Evolutionary conservation across 2,113 vertebrate species (phyloP).

Genomic region (Dipodomys ordii): DNA sequence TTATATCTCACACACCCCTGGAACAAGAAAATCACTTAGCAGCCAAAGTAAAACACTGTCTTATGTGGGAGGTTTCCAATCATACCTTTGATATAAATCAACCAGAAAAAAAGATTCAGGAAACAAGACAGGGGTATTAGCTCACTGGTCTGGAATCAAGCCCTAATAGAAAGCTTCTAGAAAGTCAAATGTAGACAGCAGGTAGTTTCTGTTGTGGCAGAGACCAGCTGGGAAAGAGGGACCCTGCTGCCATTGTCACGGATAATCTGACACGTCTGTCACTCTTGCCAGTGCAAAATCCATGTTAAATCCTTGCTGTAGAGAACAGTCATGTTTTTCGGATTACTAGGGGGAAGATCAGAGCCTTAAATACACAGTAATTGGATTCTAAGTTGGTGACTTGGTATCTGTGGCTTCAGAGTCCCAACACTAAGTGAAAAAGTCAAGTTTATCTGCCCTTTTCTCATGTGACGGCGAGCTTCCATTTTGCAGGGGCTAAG

Average conservation of each 20-base stretch:
- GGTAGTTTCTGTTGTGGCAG: constrained; percentile 27
- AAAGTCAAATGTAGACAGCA: constrained; percentile 64
- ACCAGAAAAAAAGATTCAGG: constrained; percentile 52
- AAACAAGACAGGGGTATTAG: constrained; percentile 55
- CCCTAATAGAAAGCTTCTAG: constrained; percentile 48
- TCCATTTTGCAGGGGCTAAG: neutral
- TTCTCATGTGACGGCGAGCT: neutral
- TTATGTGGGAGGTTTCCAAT: constrained; percentile 28
- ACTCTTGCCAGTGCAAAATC: constrained; percentile 38
- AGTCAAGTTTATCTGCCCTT: neutral
- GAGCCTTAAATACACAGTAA: constrained; percentile 60
- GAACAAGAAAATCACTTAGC: constrained; percentile 49
- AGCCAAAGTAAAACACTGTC: constrained; percentile 14
- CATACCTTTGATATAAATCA: constrained; percentile 54
- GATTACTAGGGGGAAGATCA: constrained; percentile 39
- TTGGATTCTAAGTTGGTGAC: constrained; percentile 45
- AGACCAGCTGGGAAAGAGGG: constrained; percentile 46
- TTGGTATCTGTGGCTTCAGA: constrained; percentile 5
- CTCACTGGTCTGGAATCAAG: constrained; percentile 54
- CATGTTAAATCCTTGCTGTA: constrained; percentile 36
- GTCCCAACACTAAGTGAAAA: neutral
- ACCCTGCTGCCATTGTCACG: constrained; percentile 30
- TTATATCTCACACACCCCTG: neutral
- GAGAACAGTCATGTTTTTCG: constrained; percentile 37
- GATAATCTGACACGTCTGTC: constrained; percentile 61